Evolutionary conservation across 2,888 invertebrate species (phyloP), one percentile per base, ranked within the genome.

Genomic region (Sussaba pulchella): DNA sequence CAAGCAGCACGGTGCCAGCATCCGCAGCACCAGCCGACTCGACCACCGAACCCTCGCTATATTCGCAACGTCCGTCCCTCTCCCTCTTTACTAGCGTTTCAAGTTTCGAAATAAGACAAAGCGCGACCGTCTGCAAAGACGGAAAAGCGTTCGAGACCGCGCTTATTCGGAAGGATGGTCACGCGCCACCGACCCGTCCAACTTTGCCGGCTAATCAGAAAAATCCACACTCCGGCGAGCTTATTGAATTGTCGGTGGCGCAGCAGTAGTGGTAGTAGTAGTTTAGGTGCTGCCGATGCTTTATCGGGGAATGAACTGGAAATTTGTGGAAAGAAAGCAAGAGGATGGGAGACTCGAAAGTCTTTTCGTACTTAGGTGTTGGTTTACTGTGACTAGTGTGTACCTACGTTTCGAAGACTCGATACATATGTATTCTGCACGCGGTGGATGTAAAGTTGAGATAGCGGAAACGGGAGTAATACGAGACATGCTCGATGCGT

Each of bases 171-270:
- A 77, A 90, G 86, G 90, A 87, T 86, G 89, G 90, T 90, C 90
- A 90, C 90, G 90, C 89, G 87, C 90, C 54, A 72, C 83, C 82
- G 84, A 79, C 83, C 86, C 87, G 87, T 86, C 89, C 89, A 90
- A 90, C 89, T 90, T 90, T 86, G 78, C 85, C 86, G 77, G 88
- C 90, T 91, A 91, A 91, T 91, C 90, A 91, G 90, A 91, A 90
- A 91, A 91, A 90, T 91, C 91, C 89, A 91, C 90, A 89, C 89
- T 87, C 83, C 85, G 85, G 31, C 83, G 87, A 86, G 85, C 85
- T 90, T 90, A 90, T 90, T 90, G 90, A 91, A 90, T 91, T 87
- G 89, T 86, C 84, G 73, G 45, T 52, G 81, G 57, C 73, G 83
- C 80, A 77, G 77, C 72, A 59, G 75, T 67, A 52, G 66, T 41